A percentile compares a stretch with the other conserved stretches of the same genome.
Evolutionary conservation across 2,888 invertebrate genomes (phyloP).

Genomic region (Strigamia crassipes): DNA sequence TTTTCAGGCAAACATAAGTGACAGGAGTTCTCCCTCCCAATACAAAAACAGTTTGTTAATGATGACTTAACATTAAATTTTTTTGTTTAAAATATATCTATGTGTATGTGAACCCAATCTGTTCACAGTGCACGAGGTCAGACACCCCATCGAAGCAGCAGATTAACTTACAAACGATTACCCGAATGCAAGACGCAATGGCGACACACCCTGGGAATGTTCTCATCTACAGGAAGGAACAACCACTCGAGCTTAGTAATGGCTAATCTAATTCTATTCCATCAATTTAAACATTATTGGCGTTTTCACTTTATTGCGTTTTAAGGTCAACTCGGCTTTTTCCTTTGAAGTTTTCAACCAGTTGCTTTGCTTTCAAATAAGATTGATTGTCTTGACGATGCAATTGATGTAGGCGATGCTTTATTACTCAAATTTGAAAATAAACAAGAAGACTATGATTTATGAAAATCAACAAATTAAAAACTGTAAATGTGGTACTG

Average conservation of each 20-base stretch:
- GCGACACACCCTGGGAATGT: constrained; percentile 34
- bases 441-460: too few relatives aligned
- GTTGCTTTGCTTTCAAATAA: neutral
- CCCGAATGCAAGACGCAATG: constrained; percentile 5
- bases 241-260: constrained; percentile 12
- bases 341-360: neutral
- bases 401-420: too few relatives aligned
- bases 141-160: neutral
- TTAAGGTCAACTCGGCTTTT: constrained; percentile 20
- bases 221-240: constrained; percentile 33
- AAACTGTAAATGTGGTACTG: too few relatives aligned
- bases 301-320: constrained; percentile 26
- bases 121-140: constrained; percentile 34
- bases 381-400: too few relatives aligned
- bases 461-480: too few relatives aligned
- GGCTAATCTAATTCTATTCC: constrained; percentile 31
- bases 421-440: too few relatives aligned
- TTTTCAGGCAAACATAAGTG: too few relatives aligned
- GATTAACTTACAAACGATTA: constrained; percentile 37
- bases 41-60: neutral
- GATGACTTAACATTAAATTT: neutral
- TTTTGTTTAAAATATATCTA: neutral
- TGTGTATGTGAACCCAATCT: constrained; percentile 25
- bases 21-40: too few relatives aligned
- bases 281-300: constrained; percentile 41